A percentile compares a stretch with the other conserved stretches of the same genome.
These are phyloP conservation scores for Ditylenchus dipsaci DNA, from an alignment of 1,140 invertebrate species.

Conservation along the genomic window DNA sequence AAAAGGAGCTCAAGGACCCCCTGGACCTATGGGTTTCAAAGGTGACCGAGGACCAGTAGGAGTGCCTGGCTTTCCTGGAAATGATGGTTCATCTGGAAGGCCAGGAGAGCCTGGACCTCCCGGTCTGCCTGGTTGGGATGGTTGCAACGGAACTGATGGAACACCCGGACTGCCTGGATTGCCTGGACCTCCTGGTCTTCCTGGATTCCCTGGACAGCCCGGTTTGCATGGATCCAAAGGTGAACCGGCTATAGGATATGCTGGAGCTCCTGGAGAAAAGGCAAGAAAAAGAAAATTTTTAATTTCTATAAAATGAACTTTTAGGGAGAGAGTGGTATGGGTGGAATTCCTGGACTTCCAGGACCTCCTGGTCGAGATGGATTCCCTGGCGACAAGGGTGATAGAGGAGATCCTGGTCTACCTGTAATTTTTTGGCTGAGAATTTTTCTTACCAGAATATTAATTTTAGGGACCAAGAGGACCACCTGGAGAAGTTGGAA, in stretches of 20 bases:
- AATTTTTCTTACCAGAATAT: neutral
- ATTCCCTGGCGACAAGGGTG: slow-evolving; percentile 59
- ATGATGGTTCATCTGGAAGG: slow-evolving; percentile 52
- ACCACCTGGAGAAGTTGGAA: slow-evolving; percentile 53
- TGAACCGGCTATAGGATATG: slow-evolving; percentile 56
- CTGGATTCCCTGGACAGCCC: slow-evolving; percentile 62
- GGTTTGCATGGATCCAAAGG: slow-evolving; percentile 55
- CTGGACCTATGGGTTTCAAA: slow-evolving; percentile 46
- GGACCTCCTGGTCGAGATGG: slow-evolving; percentile 58
- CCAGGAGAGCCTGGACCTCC: slow-evolving; percentile 57
- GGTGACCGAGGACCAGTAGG: slow-evolving; percentile 52
- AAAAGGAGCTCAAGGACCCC: slow-evolving; percentile 47
- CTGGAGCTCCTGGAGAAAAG: slow-evolving; percentile 57
- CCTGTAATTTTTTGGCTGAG: slow-evolving; percentile 58
- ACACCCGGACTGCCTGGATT: slow-evolving; percentile 50
- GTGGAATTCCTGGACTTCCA: slow-evolving; percentile 53
- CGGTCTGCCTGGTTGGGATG: slow-evolving; percentile 56
- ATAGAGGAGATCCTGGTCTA: slow-evolving; percentile 58
- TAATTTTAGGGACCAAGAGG: slow-evolving; percentile 52
- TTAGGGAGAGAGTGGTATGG: slow-evolving; percentile 55
- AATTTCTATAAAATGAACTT: neutral
- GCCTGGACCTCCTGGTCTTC: slow-evolving; percentile 48
- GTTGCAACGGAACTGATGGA: slow-evolving; percentile 58
- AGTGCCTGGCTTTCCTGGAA: slow-evolving; percentile 55
- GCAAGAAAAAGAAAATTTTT: slow-evolving; percentile 27